Percentiles rank a stretch among this genome's conserved stretches.
Conservation (phyloP, 2,113 vertebrate species). For the Tyto alba region DNA sequence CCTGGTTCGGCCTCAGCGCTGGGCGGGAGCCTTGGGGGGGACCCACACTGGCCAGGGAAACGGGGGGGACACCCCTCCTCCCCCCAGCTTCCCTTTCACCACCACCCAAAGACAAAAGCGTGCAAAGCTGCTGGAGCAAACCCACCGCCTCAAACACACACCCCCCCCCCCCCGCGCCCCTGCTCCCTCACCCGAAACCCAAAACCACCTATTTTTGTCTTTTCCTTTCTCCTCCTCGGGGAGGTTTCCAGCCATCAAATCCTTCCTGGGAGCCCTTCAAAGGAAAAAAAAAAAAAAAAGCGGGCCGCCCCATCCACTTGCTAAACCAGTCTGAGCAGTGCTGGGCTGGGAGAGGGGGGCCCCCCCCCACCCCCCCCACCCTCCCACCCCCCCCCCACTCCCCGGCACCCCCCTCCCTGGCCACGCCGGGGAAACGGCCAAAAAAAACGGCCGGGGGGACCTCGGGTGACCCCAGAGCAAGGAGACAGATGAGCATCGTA, state of each 20-base stretch:
- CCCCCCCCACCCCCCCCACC: background rate
- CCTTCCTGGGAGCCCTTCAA: constrained; percentile 28
- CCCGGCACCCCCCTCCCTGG: background rate
- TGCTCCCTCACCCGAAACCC: background rate
- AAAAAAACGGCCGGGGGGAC: rapidly evolving
- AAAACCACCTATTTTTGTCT: constrained; percentile 36
- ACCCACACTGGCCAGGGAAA: background rate
- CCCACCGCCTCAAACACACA: background rate
- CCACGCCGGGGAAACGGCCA: background rate
- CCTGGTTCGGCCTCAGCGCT: background rate
- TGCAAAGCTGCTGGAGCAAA: background rate
- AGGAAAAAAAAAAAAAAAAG: too few species aligned
- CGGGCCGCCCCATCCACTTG: background rate
- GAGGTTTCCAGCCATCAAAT: constrained; percentile 28
- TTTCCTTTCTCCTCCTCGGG: constrained; percentile 11
- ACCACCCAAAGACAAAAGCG: background rate
- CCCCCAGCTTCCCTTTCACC: background rate
- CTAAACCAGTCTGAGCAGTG: constrained; percentile 53
- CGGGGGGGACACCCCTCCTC: background rate
- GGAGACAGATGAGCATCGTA: rapidly evolving
- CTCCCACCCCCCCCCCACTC: too few species aligned
- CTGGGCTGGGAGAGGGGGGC: background rate
- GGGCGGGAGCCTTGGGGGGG: background rate
- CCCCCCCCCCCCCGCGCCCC: too few species aligned
- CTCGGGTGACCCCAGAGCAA: background rate